These are phyloP conservation scores for Onthophagus sagittarius DNA, from an alignment of 2,888 invertebrate genomes.

Conservation along the genomic window DNA sequence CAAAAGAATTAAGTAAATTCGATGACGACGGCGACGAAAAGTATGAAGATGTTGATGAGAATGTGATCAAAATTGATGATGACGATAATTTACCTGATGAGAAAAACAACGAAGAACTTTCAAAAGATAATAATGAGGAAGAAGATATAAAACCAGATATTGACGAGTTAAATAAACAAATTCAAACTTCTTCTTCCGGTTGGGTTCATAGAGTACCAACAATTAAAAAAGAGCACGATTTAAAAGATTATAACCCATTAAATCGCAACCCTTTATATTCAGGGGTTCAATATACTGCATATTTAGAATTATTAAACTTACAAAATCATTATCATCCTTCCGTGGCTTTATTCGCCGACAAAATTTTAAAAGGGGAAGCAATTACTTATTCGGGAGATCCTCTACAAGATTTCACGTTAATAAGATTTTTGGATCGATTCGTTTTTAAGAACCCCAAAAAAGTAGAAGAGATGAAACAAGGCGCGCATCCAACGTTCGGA, in stretches of 20 bases:
- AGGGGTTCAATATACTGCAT: slow-evolving; percentile 68
- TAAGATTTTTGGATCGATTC: slow-evolving; percentile 91
- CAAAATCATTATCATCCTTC: slow-evolving; percentile 86
- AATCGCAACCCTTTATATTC: slow-evolving; percentile 83
- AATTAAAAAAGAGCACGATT: slow-evolving; percentile 25
- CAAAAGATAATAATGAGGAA: slow-evolving; percentile 20
- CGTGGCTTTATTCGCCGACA: slow-evolving; percentile 81
- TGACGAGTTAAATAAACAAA: slow-evolving; percentile 29
- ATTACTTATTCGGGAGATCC: slow-evolving; percentile 91
- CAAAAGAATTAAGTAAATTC: slow-evolving; percentile 21
- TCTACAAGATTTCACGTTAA: slow-evolving; percentile 84
- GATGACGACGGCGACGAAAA: slow-evolving; percentile 39
- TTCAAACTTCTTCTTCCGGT: slow-evolving; percentile 29
- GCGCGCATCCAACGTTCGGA: slow-evolving; percentile 62
- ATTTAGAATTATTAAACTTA: slow-evolving; percentile 68
- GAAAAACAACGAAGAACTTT: slow-evolving; percentile 36
- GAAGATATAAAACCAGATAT: slow-evolving; percentile 38
- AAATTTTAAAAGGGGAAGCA: slow-evolving; percentile 65
- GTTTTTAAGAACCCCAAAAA: slow-evolving; percentile 92
- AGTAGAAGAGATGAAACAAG: slow-evolving; percentile 51
- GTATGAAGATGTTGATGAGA: slow-evolving; percentile 36
- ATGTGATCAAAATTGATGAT: slow-evolving; percentile 22
- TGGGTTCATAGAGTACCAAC: slow-evolving; percentile 40
- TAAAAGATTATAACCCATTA: slow-evolving; percentile 59
- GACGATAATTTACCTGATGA: slow-evolving; percentile 28